Evolutionary conservation across 2,888 invertebrate species (phyloP), one percentile per base, ranked within the genome.

Genomic region (Polia nebulosa): DNA sequence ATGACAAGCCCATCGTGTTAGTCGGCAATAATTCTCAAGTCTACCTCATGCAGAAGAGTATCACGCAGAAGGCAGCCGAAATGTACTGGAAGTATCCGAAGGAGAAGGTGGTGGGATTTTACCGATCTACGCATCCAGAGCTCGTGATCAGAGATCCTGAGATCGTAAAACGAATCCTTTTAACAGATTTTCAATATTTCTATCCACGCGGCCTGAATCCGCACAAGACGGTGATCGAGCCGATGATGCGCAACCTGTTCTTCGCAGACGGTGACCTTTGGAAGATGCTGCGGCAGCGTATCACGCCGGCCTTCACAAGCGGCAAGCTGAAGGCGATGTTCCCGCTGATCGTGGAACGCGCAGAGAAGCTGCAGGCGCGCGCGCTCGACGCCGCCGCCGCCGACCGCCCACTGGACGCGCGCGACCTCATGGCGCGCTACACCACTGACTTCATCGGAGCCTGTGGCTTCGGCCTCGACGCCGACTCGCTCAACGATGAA

Each of bases 311-410:
- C 2, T 93, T 93, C 79, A 89, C 91, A 9, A 90, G 89, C 57
- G 91, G 92, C 32, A 93, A 92, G 82, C 85, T 92, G 58, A 88
- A 87, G 55, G 91, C 90, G 29, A 93, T 93, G 93, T 93, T 93
- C 72, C 92, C 92, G 17, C 85, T 93, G 64, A 87, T 93, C 25
- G 86, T 88, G 59, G 90, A 90, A 72, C 88, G 92, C 36, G 90
- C 92, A 6, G 90, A 91, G 80, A 78, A 82, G 39, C 81, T 94
- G 65, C 90, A 88, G 69, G 57, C 74, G 17, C 87, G 89, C 7
- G 84, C 89, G n/a, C 80, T 85, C 0, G 53, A 64, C 17, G 85
- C 85, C 22, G 88, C 89, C 51, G 76, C 82, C 34, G 56, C 59
- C 29, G 86, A 81, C 3, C 75, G 63, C 2, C 64, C 87, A 27